phyloP scores from a whole-genome alignment of 2,888 invertebrate species.

The Catocala fraxini region DNA sequence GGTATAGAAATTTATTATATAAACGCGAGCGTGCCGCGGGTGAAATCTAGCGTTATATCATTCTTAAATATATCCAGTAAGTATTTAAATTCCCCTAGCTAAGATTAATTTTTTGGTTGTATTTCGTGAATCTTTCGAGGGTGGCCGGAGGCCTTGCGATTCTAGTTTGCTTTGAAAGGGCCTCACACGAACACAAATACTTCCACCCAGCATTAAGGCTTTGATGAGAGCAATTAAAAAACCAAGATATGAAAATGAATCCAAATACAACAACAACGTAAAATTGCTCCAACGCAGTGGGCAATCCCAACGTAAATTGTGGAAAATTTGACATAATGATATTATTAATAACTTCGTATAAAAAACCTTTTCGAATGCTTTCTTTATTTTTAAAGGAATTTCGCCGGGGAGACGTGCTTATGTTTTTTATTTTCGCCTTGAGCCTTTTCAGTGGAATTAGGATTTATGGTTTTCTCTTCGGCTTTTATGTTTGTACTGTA shows the following conservation, averaged over 20 bases:
- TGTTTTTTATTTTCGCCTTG: constrained; percentile 36
- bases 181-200: constrained; percentile 20
- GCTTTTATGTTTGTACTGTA: constrained; percentile 29
- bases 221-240: constrained; percentile 32
- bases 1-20: too few relatives aligned
- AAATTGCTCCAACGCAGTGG: constrained; percentile 19
- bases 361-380: constrained; percentile 4
- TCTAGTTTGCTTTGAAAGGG: constrained; percentile 28
- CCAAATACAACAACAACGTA: constrained; percentile 22
- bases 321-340: constrained; percentile 26
- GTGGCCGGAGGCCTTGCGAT: constrained; percentile 12
- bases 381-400: constrained; percentile 17
- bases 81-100: too few relatives aligned
- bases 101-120: too few relatives aligned
- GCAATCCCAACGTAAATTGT: constrained; percentile 32
- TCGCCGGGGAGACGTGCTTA: constrained; percentile 15
- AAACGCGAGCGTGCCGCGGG: too few relatives aligned
- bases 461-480: constrained; percentile 38
- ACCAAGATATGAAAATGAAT: constrained; percentile 42
- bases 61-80: too few relatives aligned
- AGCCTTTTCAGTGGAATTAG: constrained; percentile 36
- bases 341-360: constrained; percentile 30
- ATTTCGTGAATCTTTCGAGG: neutral
- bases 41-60: too few relatives aligned
- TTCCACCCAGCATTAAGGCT: constrained; percentile 6